Base-by-base conservation (phyloP, 2,888 invertebrate genomes). In the Meteorus cinctellus region DNA sequence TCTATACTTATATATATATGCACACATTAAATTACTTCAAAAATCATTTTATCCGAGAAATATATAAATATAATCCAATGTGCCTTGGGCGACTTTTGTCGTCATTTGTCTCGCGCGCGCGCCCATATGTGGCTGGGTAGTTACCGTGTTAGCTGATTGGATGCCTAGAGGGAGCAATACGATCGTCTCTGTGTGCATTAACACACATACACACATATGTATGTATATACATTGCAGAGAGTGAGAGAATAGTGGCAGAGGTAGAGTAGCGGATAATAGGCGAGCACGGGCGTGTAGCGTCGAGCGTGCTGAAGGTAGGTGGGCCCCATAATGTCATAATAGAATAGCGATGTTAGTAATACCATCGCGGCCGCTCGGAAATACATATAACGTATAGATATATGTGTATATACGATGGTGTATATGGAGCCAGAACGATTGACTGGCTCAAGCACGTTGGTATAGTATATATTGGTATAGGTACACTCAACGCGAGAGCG, bases 291-390 rank as follows among this genome's bases (percentile, higher is more conserved):
- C 55, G 62, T 70, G 48, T 55, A 72, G 66, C 59, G 45, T 66
- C 41, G 75, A 67, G 78, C 77, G 79, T 77, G 75, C 77, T 69
- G 70, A 31, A 31, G 63, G 55, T 72, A 31, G 19, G 48, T n/a
- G 83, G 83, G 83, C 84, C 84, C 80, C 84, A 84, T 88, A 88
- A 88, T 88, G 82, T 87, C 84, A 86, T 89, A 89, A 89, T 88
- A 85, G 88, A 87, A 89, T 89, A 89, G 88, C 86, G 86, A 89
- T 88, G 89, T 89, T 89, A 89, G 88, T 87, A 88, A 88, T 88
- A 87, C 84, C 86, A 86, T 88, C 82, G 85, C 84, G 84, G 84
- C 55, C 55, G 81, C 76, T 79, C 80, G 77, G 81, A 48, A 55
- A 60, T 60, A 71, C 19, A 59, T 51, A 27, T n/a, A 27, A 70